Conservation (phyloP, 2,797 vertebrate genomes). For the Aphelocoma californica region DNA sequence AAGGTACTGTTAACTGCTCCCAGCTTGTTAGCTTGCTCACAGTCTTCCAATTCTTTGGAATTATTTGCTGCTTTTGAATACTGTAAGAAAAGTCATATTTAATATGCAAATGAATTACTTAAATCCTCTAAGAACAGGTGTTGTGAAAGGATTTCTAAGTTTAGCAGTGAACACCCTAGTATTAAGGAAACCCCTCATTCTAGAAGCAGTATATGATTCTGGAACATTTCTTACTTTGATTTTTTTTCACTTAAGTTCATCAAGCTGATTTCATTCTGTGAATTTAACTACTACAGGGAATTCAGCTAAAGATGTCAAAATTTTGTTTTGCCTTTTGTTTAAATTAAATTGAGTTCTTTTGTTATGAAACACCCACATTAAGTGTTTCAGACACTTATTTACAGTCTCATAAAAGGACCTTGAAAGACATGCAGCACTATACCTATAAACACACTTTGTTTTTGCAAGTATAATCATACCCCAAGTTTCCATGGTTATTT, state of each 20-base stretch:
- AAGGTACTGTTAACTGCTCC: slow-evolving; percentile 94
- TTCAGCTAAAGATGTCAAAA: neutral
- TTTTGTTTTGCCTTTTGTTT: neutral
- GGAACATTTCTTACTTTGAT: neutral
- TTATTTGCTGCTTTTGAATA: slow-evolving; percentile 81
- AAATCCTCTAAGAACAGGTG: neutral
- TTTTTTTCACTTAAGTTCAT: neutral
- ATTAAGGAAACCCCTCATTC: neutral
- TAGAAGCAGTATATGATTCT: neutral
- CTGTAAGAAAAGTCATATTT: slow-evolving; percentile 71
- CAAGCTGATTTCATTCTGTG: neutral
- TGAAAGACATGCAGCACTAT: neutral
- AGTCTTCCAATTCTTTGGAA: slow-evolving; percentile 82
- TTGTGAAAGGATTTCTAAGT: neutral
- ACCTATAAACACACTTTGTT: neutral
- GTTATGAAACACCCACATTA: neutral
- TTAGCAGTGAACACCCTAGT: neutral
- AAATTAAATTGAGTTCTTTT: neutral
- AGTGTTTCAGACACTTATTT: neutral
- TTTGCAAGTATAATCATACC: neutral
- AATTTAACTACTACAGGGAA: neutral
- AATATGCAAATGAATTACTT: neutral
- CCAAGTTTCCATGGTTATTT: neutral
- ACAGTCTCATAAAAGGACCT: neutral
- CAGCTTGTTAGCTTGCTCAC: slow-evolving; percentile 90